Evolutionary conservation across 1,140 invertebrate genomes (phyloP), one percentile per base, ranked within the genome.

Genomic region (Charaxes varanes): DNA sequence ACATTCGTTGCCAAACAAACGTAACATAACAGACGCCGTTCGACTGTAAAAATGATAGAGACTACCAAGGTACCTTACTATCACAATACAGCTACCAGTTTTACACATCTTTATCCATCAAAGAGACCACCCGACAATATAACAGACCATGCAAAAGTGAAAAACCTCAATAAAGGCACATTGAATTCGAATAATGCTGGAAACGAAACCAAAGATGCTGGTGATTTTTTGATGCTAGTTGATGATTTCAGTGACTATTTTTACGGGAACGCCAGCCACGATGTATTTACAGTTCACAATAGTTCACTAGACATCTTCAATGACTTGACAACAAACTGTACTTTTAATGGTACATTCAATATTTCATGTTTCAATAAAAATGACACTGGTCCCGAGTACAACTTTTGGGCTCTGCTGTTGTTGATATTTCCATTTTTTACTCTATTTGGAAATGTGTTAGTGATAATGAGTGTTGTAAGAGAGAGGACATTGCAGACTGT

Each of bases 391-490:
- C 61, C 34, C 35, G 81, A 87, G 40, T 89, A 90, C 60, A 92
- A 91, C 69, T 94, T 93, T 80, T 59, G 94, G 93, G 92, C 92
- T 10, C 82, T 96, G 16, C 88, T 96, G 42, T 84, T 98, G 40
- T 87, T 97, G 36, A 86, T 98, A 41, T 96, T 98, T 67, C 95
- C 96, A 12, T 88, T 97, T 64, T 90, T 98, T 41, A 98, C 97
- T 1, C 88, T 99, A 6, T 98, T 99, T 81, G 97, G 97, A 16
- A 99, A 99, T 85, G 92, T 97, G 37, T 88, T 99, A 37, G 97
- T 99, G 38, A 98, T 99, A 52, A 82, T 98, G 56, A 95, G 94
- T 60, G 97, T 99, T 4, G 91, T 92, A 36, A 87, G 94, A 26
- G 97, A 98, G 81, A 87, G 95, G 51, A 90, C 93, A 30, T 80